These are phyloP conservation scores for Kryphioiulus occultus DNA, from an alignment of 2,888 invertebrate species.

Conservation along the genomic window DNA sequence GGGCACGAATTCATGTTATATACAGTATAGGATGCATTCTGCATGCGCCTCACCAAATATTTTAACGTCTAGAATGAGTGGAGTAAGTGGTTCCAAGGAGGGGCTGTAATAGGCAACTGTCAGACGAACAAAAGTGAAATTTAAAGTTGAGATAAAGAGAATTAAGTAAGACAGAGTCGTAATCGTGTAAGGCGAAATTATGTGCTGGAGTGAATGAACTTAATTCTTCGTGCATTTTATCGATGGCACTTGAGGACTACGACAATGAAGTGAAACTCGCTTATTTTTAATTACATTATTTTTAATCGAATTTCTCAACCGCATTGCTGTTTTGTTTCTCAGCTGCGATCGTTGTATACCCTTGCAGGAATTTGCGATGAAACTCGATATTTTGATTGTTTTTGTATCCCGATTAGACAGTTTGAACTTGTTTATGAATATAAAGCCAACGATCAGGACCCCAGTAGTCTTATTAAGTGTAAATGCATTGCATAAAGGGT, in stretches of 20 bases:
- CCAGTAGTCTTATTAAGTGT: too few species aligned
- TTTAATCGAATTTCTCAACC: neutral
- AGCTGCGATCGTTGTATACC: neutral
- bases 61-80: neutral
- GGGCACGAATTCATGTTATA: constrained; percentile 29
- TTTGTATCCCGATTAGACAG: neutral
- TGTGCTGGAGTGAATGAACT: neutral
- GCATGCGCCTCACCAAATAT: neutral
- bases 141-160: constrained; percentile 38
- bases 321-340: neutral
- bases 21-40: neutral
- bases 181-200: neutral
- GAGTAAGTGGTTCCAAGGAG: neutral
- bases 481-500: too few species aligned
- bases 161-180: neutral
- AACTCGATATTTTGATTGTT: neutral
- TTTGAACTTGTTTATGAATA: too few species aligned
- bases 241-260: neutral
- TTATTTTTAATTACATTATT: neutral
- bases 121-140: constrained; percentile 27
- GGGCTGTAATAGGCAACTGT: constrained; percentile 7
- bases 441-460: too few species aligned
- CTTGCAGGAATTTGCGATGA: neutral
- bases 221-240: neutral
- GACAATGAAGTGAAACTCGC: neutral